Evolutionary conservation across 2,888 invertebrate species (phyloP).

Genomic region (Steinernema scapterisci): DNA sequence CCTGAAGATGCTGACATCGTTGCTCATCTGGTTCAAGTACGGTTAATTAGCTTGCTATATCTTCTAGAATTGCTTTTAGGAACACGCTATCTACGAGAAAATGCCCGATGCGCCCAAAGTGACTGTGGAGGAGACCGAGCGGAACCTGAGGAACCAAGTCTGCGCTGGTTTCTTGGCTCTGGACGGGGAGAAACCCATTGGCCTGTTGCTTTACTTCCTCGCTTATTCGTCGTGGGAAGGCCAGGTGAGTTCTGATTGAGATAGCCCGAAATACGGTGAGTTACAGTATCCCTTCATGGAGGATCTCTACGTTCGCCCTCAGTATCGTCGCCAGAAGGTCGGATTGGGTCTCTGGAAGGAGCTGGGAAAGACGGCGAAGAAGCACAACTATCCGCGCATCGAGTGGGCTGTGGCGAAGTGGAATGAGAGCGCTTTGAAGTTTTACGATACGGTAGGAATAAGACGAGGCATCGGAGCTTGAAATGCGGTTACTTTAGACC

Average conservation of each 20-base stretch:
- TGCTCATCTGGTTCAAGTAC: not conserved
- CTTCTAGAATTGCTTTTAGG: conserved; percentile 35
- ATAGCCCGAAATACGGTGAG: not conserved
- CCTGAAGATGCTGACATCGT: conserved; percentile 17
- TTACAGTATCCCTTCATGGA: conserved; percentile 77
- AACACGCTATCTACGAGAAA: conserved; percentile 53
- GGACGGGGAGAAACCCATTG: conserved; percentile 46
- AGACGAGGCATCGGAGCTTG: not conserved
- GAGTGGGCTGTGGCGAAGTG: conserved; percentile 83
- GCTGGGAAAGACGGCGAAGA: conserved; percentile 73
- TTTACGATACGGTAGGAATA: conserved; percentile 72
- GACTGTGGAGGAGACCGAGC: conserved; percentile 41
- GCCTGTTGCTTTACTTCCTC: conserved; percentile 78
- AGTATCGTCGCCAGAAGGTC: conserved; percentile 75
- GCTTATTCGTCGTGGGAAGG: conserved; percentile 87
- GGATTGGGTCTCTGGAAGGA: conserved; percentile 76
- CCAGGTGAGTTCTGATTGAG: conserved; percentile 52
- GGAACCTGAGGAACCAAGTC: conserved; percentile 42
- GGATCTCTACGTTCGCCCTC: conserved; percentile 80
- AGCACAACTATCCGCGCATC: conserved; percentile 70
- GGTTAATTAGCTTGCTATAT: not conserved
- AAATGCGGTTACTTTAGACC: conserved; percentile 24
- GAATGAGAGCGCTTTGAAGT: conserved; percentile 79
- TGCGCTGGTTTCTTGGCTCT: conserved; percentile 49
- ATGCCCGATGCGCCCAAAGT: conserved; percentile 48